Conservation (phyloP, 2,888 invertebrate genomes). For the Agapostemon virescens region DNA sequence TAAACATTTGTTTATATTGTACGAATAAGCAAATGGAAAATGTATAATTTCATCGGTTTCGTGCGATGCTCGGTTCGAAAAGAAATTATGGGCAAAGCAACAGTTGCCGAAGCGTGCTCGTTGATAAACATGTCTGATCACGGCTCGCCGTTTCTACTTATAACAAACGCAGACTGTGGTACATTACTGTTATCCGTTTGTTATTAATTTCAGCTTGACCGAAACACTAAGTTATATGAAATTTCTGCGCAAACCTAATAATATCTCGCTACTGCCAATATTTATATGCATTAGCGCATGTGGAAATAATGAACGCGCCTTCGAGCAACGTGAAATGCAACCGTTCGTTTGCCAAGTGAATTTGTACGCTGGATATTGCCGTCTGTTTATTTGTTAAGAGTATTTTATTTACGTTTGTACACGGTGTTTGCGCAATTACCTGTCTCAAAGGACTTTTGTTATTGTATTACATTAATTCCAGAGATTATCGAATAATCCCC, state of each 20-base stretch:
- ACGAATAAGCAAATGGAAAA: not conserved
- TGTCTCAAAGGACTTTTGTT: too few species aligned
- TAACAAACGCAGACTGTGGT: not conserved
- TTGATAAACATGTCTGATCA: not conserved
- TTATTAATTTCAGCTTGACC: not conserved
- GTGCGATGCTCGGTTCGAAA: not conserved
- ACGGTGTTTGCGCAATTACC: too few species aligned
- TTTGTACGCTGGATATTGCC: not conserved
- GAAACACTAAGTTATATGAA: not conserved
- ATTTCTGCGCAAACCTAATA: not conserved
- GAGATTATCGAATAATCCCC: too few species aligned
- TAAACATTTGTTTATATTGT: not conserved
- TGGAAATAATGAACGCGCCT: not conserved
- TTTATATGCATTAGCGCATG: not conserved
- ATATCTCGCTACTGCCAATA: not conserved
- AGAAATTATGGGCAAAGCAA: not conserved
- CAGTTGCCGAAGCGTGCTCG: not conserved
- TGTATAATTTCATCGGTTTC: not conserved
- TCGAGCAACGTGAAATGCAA: not conserved
- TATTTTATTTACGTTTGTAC: not conserved
- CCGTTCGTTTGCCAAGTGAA: not conserved
- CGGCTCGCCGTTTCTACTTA: not conserved
- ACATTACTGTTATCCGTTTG: not conserved
- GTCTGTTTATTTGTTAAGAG: not conserved
- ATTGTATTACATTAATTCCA: too few species aligned